Evolutionary conservation across 2,113 vertebrate genomes (phyloP).

Genomic region (Gorsachius goisagi): DNA sequence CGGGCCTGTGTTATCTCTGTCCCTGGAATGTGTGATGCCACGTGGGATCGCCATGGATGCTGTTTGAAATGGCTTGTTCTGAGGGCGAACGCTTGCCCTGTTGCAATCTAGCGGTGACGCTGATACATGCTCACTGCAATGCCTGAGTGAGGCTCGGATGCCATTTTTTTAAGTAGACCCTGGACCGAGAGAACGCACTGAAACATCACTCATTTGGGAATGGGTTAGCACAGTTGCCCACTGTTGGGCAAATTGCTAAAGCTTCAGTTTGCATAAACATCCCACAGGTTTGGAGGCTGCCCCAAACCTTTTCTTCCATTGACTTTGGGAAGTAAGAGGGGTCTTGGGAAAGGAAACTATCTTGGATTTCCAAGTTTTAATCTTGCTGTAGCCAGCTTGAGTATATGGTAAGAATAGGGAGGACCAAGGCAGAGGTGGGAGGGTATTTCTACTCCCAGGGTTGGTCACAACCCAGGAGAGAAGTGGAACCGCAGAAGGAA

Average conservation of each 20-base stretch:
- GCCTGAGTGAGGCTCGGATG: not conserved
- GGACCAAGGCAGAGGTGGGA: not conserved
- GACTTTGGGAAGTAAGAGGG: not conserved
- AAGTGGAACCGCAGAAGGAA: not conserved
- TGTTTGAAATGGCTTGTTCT: not conserved
- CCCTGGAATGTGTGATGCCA: not conserved
- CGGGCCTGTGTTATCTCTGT: not conserved
- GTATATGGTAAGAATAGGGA: not conserved
- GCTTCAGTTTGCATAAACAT: constrained; percentile 27
- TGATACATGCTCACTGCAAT: not conserved
- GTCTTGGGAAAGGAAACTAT: not conserved
- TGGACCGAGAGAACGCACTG: not conserved
- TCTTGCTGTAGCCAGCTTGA: not conserved
- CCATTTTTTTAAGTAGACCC: not conserved
- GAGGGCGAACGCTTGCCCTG: fast-evolving
- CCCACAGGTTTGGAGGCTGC: not conserved
- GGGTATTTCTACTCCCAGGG: not conserved
- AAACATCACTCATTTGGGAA: not conserved
- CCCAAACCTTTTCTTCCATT: not conserved
- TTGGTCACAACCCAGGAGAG: not conserved
- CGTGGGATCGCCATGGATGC: not conserved
- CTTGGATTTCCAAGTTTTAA: not conserved
- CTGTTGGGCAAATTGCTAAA: not conserved
- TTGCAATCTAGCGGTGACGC: not conserved
- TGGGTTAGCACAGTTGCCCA: not conserved